These are phyloP conservation scores for Apotomis betuletana DNA, from an alignment of 2,888 invertebrate species.

Conservation along the genomic window DNA sequence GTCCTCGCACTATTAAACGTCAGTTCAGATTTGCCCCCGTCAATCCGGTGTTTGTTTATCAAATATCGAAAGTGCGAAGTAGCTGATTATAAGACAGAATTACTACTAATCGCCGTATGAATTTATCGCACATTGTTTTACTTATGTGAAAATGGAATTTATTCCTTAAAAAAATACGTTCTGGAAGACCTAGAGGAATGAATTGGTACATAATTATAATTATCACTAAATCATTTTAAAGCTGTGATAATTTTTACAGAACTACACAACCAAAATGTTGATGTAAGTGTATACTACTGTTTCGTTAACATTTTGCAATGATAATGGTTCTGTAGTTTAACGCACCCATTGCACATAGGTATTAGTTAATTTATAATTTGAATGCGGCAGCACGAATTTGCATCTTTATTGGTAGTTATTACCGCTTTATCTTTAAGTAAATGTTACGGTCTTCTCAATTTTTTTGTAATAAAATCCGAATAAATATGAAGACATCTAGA, in stretches of 20 bases:
- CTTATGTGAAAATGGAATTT: too few species aligned
- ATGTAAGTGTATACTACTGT: neutral
- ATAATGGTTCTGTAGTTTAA: neutral
- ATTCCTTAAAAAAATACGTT: neutral
- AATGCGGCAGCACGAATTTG: conserved; percentile 2
- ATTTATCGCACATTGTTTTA: too few species aligned
- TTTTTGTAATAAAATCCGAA: neutral
- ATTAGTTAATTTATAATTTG: neutral
- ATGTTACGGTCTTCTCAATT: neutral
- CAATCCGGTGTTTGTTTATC: too few species aligned
- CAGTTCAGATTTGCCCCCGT: too few species aligned
- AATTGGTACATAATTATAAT: neutral
- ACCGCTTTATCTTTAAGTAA: neutral
- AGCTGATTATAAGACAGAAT: too few species aligned
- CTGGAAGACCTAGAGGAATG: too few species aligned
- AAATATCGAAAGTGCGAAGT: too few species aligned
- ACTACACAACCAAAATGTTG: too few species aligned
- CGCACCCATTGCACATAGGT: too few species aligned
- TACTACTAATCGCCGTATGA: too few species aligned
- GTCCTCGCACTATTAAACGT: too few species aligned
- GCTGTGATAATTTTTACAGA: neutral
- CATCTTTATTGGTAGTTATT: conserved; percentile 9
- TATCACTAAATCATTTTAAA: neutral
- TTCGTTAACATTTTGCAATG: conserved; percentile 5
- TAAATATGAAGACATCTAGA: neutral